Evolutionary conservation across 2,113 vertebrate genomes (phyloP).

Genomic region (Pedetes capensis): DNA sequence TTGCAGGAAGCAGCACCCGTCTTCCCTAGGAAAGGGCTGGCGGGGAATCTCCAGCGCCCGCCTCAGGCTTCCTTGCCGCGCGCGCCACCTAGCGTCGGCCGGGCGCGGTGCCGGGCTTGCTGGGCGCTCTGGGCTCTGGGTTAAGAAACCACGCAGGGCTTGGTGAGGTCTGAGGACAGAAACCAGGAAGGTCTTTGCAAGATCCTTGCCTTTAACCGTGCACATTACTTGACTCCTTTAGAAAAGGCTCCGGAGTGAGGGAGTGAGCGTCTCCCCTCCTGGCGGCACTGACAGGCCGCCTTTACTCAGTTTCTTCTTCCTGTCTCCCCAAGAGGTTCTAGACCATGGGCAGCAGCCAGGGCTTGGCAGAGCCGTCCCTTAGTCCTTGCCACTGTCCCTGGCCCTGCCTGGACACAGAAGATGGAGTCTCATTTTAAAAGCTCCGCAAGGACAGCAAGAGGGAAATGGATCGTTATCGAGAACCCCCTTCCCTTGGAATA

Average conservation of each 20-base stretch:
- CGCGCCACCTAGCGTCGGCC: constrained; percentile 83
- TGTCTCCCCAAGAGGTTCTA: background rate
- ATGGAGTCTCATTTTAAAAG: background rate
- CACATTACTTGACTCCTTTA: background rate
- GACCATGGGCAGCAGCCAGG: background rate
- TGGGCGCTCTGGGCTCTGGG: background rate
- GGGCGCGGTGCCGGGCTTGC: background rate
- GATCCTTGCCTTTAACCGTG: background rate
- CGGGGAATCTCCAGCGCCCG: background rate
- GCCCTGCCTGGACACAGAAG: background rate
- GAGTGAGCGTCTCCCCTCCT: background rate
- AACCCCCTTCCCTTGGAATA: background rate
- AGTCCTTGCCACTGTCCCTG: accelerated
- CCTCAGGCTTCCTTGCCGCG: constrained; percentile 74
- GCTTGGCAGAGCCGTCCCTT: accelerated
- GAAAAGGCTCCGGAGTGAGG: background rate
- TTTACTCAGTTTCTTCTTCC: background rate
- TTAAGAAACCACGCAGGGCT: background rate
- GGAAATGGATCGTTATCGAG: background rate
- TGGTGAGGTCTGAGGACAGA: background rate
- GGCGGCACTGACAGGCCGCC: background rate
- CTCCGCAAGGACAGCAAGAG: background rate
- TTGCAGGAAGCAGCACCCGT: background rate
- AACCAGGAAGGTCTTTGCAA: background rate
- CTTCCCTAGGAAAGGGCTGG: too few relatives aligned